Base-by-base conservation (phyloP, 2,113 vertebrate genomes). In the Seriola dumerili region DNA sequence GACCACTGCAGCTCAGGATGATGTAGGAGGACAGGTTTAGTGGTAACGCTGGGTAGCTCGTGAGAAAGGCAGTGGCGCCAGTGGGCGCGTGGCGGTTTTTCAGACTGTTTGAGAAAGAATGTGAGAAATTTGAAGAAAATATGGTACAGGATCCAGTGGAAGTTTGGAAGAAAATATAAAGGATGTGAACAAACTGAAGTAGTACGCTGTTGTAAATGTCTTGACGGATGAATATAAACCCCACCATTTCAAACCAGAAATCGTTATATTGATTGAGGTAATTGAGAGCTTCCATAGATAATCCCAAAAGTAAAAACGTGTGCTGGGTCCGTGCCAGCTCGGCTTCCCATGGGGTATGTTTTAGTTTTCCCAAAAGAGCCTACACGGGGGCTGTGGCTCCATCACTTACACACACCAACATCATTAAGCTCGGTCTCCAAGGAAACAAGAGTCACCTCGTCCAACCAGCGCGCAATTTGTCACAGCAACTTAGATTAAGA, bases 1-100 rank as follows among this genome's bases (percentile, higher is more conserved):
- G 90, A 95, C 94, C 94, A 90, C 85, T 89, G 87, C 76, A 84
- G 86, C 73, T 78, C 70, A 63, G 75, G 85, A 83, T 50, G 80
- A 84, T 72, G 70, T n/a, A n/a, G 17, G 67, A 81, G 64, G 59
- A n/a, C n/a, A n/a, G n/a, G n/a, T n/a, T n/a, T n/a, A n/a, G n/a
- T n/a, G n/a, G n/a, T n/a, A n/a, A n/a, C n/a, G n/a, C n/a, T n/a
- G n/a, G n/a, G n/a, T n/a, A n/a, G n/a, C n/a, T n/a, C n/a, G n/a
- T n/a, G n/a, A n/a, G n/a, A n/a, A n/a, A n/a, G n/a, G n/a, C n/a
- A n/a, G n/a, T n/a, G n/a, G n/a, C n/a, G n/a, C n/a, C n/a, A n/a
- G n/a, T n/a, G n/a, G n/a, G n/a, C n/a, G n/a, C n/a, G n/a, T n/a
- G n/a, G n/a, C n/a, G n/a, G n/a, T n/a, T n/a, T 72, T 74, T 61